phyloP scores from a whole-genome alignment of 2,797 vertebrate species.

The Cyclura pinguis region DNA sequence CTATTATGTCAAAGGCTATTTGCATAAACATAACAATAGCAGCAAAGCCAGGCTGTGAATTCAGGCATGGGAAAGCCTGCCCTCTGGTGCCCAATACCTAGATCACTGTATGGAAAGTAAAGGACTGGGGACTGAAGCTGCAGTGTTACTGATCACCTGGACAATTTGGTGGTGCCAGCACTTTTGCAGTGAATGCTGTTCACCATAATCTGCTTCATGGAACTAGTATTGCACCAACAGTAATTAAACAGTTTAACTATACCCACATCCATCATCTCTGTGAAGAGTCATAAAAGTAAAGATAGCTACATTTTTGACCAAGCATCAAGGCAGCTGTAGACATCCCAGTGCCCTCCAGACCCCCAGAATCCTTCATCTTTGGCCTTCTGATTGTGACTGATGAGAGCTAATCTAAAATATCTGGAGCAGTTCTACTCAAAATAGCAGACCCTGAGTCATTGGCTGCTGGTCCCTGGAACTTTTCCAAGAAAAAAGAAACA shows the following conservation, averaged over 20 bases:
- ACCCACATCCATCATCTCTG: not conserved
- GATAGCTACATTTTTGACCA: not conserved
- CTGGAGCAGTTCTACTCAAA: too few species aligned
- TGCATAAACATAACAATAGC: slow-evolving; percentile 83
- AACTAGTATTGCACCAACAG: not conserved
- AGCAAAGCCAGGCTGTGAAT: slow-evolving; percentile 53
- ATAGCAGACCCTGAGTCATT: too few species aligned
- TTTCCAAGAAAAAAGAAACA: too few species aligned
- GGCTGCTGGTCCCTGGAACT: too few species aligned
- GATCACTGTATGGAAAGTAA: not conserved
- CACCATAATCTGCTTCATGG: not conserved
- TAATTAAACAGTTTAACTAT: not conserved
- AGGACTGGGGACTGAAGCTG: too few species aligned
- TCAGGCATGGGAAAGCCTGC: slow-evolving; percentile 74
- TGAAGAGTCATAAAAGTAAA: not conserved
- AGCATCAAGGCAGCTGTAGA: not conserved
- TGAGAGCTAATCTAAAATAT: too few species aligned
- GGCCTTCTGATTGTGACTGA: too few species aligned
- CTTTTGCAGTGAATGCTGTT: not conserved
- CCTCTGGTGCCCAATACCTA: slow-evolving; percentile 75
- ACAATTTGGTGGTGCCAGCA: not conserved
- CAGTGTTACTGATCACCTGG: too few species aligned
- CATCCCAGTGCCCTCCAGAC: too few species aligned
- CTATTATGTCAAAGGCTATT: slow-evolving; percentile 88
- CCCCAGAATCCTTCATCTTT: too few species aligned